Percentiles rank a stretch among this genome's conserved stretches.
Conservation (phyloP, 2,888 invertebrate genomes). For the Xylota segnis region DNA sequence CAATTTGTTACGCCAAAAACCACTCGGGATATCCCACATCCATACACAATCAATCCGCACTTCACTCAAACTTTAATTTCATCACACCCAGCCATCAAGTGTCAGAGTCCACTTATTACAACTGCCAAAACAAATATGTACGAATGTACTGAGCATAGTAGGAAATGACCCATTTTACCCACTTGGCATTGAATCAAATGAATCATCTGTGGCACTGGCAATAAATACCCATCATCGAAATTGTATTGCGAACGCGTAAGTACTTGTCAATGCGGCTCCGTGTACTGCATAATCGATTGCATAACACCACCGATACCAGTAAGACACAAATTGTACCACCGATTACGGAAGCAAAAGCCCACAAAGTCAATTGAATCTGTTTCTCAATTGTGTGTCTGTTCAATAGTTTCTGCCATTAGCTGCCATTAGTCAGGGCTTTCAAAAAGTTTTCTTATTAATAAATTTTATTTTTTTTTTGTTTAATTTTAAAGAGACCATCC, state of each 20-base stretch:
- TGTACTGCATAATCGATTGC: conserved; percentile 69
- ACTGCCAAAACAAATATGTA: not conserved
- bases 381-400: conserved; percentile 56
- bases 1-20: conserved; percentile 2
- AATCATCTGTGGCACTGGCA: conserved; percentile 47
- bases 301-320: conserved; percentile 49
- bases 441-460: conserved; percentile 33
- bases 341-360: conserved; percentile 62
- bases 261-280: conserved; percentile 33
- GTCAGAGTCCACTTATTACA: conserved; percentile 20
- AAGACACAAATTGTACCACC: conserved; percentile 41
- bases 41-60: conserved; percentile 15
- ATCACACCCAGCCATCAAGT: conserved; percentile 16
- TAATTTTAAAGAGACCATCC: conserved; percentile 7
- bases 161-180: conserved; percentile 69
- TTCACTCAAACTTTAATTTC: conserved; percentile 44
- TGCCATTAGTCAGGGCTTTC: conserved; percentile 55
- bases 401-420: conserved; percentile 32
- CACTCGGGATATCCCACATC: not conserved
- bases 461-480: not conserved
- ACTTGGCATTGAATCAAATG: conserved; percentile 75
- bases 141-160: conserved; percentile 30
- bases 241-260: conserved; percentile 30
- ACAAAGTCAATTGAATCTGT: conserved; percentile 37
- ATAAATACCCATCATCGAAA: conserved; percentile 38